These are phyloP conservation scores for Malthinus flaveolus DNA, from an alignment of 2,888 invertebrate genomes.

Conservation along the genomic window DNA sequence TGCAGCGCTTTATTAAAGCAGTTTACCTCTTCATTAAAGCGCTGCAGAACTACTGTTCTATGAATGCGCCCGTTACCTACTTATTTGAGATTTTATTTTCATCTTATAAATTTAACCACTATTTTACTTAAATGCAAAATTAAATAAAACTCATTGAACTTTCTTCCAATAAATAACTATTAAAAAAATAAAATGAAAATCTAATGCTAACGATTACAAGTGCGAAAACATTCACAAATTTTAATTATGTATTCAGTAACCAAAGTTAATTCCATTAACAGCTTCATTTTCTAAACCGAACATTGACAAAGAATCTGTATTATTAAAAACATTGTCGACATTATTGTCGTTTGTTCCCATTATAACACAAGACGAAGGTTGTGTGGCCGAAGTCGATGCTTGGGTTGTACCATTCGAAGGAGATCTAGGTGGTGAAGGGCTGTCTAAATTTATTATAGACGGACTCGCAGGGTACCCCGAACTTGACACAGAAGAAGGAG, in stretches of 20 bases:
- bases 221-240: background rate
- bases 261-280: slow-evolving; percentile 28
- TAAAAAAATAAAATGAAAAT: slow-evolving; percentile 1
- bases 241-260: slow-evolving; percentile 15
- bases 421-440: slow-evolving; percentile 63
- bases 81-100: too few relatives aligned
- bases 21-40: too few relatives aligned
- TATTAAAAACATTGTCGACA: slow-evolving; percentile 32
- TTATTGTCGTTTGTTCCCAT: slow-evolving; percentile 30
- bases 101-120: too few relatives aligned
- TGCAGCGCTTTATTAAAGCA: too few relatives aligned
- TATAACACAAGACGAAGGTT: slow-evolving; percentile 44
- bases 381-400: slow-evolving; percentile 18
- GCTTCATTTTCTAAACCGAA: slow-evolving; percentile 50
- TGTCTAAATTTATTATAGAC: slow-evolving; percentile 65
- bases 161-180: background rate
- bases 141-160: background rate
- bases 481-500: slow-evolving; percentile 59
- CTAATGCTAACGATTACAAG: slow-evolving; percentile 2
- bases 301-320: slow-evolving; percentile 42
- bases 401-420: slow-evolving; percentile 31
- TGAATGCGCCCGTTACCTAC: too few relatives aligned
- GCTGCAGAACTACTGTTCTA: too few relatives aligned
- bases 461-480: slow-evolving; percentile 66
- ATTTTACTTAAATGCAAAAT: too few relatives aligned